Base-by-base conservation (phyloP, 2,888 invertebrate species). In the Lithophane leautieri region DNA sequence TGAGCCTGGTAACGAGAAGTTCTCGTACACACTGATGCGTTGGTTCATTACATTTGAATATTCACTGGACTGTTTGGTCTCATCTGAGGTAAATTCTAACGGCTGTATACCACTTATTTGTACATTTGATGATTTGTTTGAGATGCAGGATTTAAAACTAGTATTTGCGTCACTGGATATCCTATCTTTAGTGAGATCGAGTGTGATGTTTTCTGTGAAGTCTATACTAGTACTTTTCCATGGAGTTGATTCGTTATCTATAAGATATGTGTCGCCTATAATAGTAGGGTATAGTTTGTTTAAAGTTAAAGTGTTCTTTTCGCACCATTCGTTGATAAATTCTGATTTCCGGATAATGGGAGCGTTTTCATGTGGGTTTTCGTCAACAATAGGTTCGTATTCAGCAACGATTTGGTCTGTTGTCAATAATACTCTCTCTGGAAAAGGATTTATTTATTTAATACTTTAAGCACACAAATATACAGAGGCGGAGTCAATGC, bases 401-500 rank as follows among this genome's bases (percentile, higher is more conserved):
- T 97, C 97, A 12, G 97, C 97, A 47, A 97, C 93, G 83, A 97
- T 90, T 86, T 97, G 94, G 81, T 97, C 97, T 87, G 97, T 97
- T 71, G 97, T 97, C 83, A 98, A 92, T 87, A 97, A 89, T 84
- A 98, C 94, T 94, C 97, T 97, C 86, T 97, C 98, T 97, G 95
- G 6, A 96, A 89, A 68, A 56, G 11, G 9, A 82, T 50, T 11
- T 16, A 42, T n/a, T n/a, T n/a, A n/a, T n/a, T n/a, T n/a, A n/a
- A n/a, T n/a, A n/a, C n/a, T n/a, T n/a, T n/a, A n/a, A n/a, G n/a
- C n/a, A n/a, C n/a, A n/a, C n/a, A n/a, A n/a, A n/a, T n/a, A n/a
- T n/a, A n/a, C n/a, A n/a, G n/a, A n/a, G n/a, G n/a, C n/a, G n/a
- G n/a, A n/a, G n/a, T n/a, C n/a, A n/a, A n/a, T n/a, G n/a, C n/a